Conservation (phyloP, 2,888 invertebrate genomes). For the Spialia ferax region DNA sequence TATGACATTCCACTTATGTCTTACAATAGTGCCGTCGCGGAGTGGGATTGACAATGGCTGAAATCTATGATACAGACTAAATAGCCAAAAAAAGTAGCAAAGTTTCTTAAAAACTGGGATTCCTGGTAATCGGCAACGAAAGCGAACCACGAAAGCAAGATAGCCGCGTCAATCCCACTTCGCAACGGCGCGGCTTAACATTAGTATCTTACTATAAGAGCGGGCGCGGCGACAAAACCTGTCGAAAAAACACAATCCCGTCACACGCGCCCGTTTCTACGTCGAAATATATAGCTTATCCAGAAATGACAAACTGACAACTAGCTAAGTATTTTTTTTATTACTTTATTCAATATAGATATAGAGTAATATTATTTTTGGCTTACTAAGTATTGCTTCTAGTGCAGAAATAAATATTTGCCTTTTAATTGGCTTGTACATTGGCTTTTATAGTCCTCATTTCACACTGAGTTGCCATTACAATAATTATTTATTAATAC, state of each 20-base stretch:
- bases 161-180: constrained; percentile 14
- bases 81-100: neutral
- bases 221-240: constrained; percentile 50
- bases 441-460: no score
- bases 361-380: no score
- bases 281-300: constrained; percentile 59
- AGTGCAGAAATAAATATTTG: no score
- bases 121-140: neutral
- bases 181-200: constrained; percentile 32
- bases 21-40: constrained; percentile 54
- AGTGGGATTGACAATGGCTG: constrained; percentile 13
- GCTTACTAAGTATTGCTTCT: no score
- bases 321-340: constrained; percentile 69
- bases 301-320: constrained; percentile 74
- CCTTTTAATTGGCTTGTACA: no score
- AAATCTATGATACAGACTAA: neutral
- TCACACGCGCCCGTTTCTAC: constrained; percentile 49
- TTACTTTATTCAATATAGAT: constrained; percentile 5
- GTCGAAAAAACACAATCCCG: constrained; percentile 44
- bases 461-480: no score
- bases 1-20: constrained; percentile 78
- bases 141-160: neutral
- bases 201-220: constrained; percentile 69
- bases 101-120: neutral
- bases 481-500: no score